A percentile compares a stretch with the other conserved stretches of the same genome.
Conservation (phyloP, 2,113 vertebrate genomes). For the Gopherus evgoodei region DNA sequence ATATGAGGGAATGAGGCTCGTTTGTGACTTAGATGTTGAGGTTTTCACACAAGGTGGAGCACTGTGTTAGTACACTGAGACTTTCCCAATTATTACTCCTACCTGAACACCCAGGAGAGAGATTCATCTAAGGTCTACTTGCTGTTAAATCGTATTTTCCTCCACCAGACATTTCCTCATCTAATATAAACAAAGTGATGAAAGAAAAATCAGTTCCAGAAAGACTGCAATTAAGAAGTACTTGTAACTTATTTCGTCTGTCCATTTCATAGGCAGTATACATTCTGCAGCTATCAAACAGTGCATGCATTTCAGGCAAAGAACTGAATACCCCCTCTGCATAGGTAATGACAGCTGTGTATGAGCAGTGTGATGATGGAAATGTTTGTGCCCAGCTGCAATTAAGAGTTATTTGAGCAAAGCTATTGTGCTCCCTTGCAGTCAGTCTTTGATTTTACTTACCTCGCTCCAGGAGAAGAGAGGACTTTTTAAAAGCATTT, state of each 20-base stretch:
- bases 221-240: neutral
- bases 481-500: neutral
- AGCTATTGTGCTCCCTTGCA: neutral
- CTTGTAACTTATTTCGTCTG: neutral
- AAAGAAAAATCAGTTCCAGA: neutral
- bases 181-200: neutral
- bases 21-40: neutral
- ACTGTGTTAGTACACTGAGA: neutral
- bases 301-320: rapidly evolving
- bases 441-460: neutral
- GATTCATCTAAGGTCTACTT: neutral
- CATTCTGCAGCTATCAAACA: neutral
- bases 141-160: neutral
- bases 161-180: neutral
- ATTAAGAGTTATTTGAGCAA: neutral
- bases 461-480: rapidly evolving
- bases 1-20: neutral
- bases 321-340: too few species aligned
- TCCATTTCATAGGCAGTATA: neutral
- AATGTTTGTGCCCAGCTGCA: neutral
- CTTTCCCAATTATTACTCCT: neutral
- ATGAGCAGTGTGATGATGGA: neutral
- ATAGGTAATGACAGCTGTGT: neutral
- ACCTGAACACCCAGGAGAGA: neutral
- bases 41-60: neutral